Conservation (phyloP, 2,113 vertebrate species). For the Centrocercus urophasianus region DNA sequence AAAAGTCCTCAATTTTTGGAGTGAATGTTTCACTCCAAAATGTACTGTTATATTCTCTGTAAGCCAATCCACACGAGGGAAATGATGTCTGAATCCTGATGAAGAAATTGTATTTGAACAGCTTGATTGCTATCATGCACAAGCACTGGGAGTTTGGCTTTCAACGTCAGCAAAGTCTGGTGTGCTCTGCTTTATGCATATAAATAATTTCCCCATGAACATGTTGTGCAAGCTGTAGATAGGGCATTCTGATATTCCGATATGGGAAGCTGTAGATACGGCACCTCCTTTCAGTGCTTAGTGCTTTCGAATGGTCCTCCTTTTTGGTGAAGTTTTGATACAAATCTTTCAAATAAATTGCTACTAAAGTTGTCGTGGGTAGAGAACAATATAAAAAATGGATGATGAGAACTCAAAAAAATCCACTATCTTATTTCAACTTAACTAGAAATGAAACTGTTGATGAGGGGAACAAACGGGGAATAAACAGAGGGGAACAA, state of each 20-base stretch:
- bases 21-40: not conserved
- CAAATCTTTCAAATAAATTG: not conserved
- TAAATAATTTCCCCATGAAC: not conserved
- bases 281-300: not conserved
- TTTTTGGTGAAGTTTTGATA: not conserved
- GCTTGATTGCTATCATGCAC: slow-evolving; percentile 15
- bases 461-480: not conserved
- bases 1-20: not conserved
- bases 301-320: not conserved
- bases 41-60: rapidly evolving
- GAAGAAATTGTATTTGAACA: slow-evolving; percentile 24
- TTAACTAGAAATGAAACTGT: not conserved
- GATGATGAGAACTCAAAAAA: not conserved
- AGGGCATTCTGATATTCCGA: not conserved
- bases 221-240: not conserved
- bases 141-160: not conserved
- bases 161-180: not conserved
- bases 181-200: not conserved
- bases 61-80: not conserved
- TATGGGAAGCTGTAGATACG: not conserved
- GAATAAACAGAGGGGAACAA: not conserved
- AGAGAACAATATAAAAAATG: not conserved
- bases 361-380: not conserved
- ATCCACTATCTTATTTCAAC: not conserved
- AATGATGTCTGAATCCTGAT: not conserved